Conservation (phyloP, 1,140 invertebrate genomes). For the Latrodectus geometricus region DNA sequence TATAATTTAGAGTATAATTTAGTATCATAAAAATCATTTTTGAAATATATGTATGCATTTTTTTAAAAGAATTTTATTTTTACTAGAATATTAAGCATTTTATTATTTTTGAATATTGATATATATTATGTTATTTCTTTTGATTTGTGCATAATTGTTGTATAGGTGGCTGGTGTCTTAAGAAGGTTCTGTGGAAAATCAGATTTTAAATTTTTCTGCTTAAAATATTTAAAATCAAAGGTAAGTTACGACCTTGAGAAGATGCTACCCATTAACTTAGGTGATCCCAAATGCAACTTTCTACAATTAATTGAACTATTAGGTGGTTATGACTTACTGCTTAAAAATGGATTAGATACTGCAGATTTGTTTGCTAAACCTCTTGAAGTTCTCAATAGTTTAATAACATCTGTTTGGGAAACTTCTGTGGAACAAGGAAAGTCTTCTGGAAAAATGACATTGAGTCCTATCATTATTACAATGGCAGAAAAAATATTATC, state of each 20-base stretch:
- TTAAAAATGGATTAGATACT: conserved; percentile 16
- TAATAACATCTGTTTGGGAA: conserved; percentile 38
- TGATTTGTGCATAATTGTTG: neutral
- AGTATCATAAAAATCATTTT: too few relatives aligned
- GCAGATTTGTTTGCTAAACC: neutral
- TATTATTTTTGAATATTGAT: neutral
- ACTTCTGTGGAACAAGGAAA: neutral
- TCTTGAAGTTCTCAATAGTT: conserved; percentile 3
- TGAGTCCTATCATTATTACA: conserved; percentile 18
- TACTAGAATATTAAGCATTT: neutral
- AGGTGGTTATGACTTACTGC: conserved; percentile 45
- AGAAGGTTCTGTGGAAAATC: neutral
- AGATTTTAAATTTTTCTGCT: conserved; percentile 14
- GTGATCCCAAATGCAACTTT: neutral
- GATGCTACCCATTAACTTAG: conserved; percentile 4
- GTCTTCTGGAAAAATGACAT: neutral
- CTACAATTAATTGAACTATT: conserved; percentile 23
- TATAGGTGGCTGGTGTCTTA: conserved; percentile 11
- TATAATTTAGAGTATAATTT: too few relatives aligned
- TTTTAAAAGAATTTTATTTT: neutral
- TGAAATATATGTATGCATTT: neutral
- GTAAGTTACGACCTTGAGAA: conserved; percentile 11
- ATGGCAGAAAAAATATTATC: conserved; percentile 40
- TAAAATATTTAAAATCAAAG: conserved; percentile 9
- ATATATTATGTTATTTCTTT: too few relatives aligned